These are phyloP conservation scores for Idaea aversata DNA, from an alignment of 2,888 invertebrate genomes.

Conservation along the genomic window DNA sequence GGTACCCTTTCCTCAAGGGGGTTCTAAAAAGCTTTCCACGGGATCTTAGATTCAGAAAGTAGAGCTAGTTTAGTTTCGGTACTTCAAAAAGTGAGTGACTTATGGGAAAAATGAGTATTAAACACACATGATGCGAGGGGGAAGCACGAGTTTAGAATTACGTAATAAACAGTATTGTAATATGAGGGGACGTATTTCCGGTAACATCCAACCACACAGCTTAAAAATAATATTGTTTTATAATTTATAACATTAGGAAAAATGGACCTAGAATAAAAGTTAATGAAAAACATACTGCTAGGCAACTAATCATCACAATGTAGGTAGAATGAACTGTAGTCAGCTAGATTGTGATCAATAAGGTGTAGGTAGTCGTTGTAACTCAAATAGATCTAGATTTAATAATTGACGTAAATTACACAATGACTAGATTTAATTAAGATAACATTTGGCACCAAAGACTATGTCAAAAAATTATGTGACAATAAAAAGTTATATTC, in stretches of 20 bases:
- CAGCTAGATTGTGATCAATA: neutral
- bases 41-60: neutral
- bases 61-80: neutral
- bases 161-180: neutral
- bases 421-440: slow-evolving; percentile 3
- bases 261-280: neutral
- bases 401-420: neutral
- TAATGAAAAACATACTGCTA: too few species aligned
- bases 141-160: neutral
- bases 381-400: neutral
- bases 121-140: neutral
- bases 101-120: neutral
- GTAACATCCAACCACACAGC: neutral
- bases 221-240: neutral
- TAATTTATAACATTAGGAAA: neutral
- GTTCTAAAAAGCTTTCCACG: too few species aligned
- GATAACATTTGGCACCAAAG: slow-evolving; percentile 5
- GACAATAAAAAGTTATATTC: slow-evolving; percentile 14
- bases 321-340: neutral
- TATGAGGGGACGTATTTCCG: neutral
- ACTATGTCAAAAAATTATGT: neutral
- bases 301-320: neutral
- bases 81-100: neutral
- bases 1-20: too few species aligned
- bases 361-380: too few species aligned